phyloP scores from a whole-genome alignment of 2,113 vertebrate genomes.

The Daboia siamensis region DNA sequence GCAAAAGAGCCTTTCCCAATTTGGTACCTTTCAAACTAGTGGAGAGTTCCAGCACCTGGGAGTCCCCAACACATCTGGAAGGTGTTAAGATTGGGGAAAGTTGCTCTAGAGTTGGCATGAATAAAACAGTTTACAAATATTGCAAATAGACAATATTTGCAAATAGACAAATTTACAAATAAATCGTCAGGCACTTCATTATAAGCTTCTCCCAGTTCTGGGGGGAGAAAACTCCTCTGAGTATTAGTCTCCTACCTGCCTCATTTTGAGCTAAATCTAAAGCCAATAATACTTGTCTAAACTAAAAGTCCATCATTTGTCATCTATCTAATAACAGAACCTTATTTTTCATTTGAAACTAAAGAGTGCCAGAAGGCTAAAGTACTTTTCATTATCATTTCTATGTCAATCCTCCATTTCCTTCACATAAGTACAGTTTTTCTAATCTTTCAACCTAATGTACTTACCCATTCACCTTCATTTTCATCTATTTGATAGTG shows the following conservation, averaged over 20 bases:
- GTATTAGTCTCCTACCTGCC: neutral
- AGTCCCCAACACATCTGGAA: neutral
- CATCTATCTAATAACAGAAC: neutral
- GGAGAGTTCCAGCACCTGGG: neutral
- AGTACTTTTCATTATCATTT: neutral
- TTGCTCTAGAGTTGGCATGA: neutral
- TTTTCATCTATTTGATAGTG: neutral
- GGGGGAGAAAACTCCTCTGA: neutral
- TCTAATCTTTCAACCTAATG: neutral
- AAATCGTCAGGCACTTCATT: neutral
- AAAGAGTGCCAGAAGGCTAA: neutral
- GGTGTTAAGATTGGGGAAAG: neutral
- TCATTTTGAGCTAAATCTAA: neutral
- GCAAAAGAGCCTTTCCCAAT: neutral
- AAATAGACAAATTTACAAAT: neutral
- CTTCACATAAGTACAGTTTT: neutral
- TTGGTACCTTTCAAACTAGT: neutral
- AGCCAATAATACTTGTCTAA: neutral
- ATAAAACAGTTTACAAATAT: neutral
- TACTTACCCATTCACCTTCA: neutral
- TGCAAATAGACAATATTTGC: neutral
- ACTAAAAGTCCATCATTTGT: neutral
- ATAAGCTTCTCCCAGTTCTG: neutral
- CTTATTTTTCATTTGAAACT: neutral
- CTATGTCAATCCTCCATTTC: neutral